A percentile compares a stretch with the other conserved stretches of the same genome.
phyloP scores from a whole-genome alignment of 2,113 vertebrate genomes.

The Nyctereutes procyonoides region DNA sequence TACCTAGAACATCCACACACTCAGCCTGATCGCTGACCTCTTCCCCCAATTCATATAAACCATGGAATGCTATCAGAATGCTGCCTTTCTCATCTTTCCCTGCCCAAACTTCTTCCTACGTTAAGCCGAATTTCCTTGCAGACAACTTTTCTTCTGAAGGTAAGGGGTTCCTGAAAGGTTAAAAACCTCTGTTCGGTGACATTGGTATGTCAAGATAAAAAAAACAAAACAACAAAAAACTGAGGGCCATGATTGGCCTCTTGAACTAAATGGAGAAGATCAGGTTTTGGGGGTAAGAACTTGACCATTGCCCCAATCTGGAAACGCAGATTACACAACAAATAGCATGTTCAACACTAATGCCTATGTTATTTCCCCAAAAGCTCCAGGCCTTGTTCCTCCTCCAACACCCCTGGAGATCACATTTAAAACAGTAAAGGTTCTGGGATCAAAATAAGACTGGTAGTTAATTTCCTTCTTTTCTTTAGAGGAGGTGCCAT shows the following conservation, averaged over 20 bases:
- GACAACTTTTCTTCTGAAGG: background rate
- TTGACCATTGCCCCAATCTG: background rate
- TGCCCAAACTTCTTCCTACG: background rate
- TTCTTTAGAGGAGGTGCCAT: background rate
- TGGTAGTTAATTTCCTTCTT: background rate
- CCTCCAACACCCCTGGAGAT: background rate
- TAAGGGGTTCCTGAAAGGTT: background rate
- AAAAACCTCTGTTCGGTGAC: background rate
- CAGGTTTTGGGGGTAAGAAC: constrained; percentile 6
- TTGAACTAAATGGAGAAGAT: constrained; percentile 32
- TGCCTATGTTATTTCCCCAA: background rate
- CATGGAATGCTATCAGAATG: background rate
- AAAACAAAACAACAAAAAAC: background rate
- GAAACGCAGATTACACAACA: background rate
- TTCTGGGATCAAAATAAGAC: background rate
- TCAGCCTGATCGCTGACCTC: background rate
- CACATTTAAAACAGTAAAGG: background rate
- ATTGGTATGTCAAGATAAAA: background rate
- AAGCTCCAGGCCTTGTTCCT: background rate
- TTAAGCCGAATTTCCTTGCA: background rate
- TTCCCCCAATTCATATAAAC: background rate
- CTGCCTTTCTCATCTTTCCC: background rate
- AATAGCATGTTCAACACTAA: background rate
- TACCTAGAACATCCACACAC: too few relatives aligned
- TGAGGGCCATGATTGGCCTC: background rate